A percentile compares a stretch with the other conserved stretches of the same genome.
Evolutionary conservation across 2,888 invertebrate species (phyloP).

Genomic region (Lysandra coridon): DNA sequence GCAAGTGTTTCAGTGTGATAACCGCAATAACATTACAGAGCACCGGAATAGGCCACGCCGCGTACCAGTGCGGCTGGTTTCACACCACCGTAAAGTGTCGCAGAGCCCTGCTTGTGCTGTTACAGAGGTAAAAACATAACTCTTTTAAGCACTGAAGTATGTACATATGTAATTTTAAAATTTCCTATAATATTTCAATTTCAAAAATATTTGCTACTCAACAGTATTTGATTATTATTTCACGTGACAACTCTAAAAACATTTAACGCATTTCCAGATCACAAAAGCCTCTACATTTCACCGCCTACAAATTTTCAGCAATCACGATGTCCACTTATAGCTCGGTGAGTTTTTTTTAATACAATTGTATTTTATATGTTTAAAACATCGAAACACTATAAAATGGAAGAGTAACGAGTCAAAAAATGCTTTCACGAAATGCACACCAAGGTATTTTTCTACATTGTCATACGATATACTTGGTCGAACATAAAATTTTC

Average conservation of each 20-base stretch:
- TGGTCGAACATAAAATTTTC: too few relatives aligned
- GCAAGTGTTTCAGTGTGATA: not conserved
- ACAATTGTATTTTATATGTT: not conserved
- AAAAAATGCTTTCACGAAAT: not conserved
- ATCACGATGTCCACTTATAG: conserved; percentile 65
- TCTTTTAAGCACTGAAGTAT: not conserved
- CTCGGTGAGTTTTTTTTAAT: conserved; percentile 52
- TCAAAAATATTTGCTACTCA: not conserved
- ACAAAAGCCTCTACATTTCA: conserved; percentile 66
- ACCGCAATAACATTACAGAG: conserved; percentile 49
- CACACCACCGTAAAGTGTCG: conserved; percentile 54
- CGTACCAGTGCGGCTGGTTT: conserved; percentile 65
- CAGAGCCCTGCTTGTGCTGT: conserved; percentile 54
- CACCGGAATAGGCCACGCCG: conserved; percentile 60
- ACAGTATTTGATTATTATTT: too few relatives aligned
- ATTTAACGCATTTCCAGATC: conserved; percentile 51
- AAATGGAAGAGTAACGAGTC: too few relatives aligned
- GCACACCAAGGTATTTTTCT: too few relatives aligned
- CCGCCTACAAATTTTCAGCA: conserved; percentile 62
- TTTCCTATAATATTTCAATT: not conserved
- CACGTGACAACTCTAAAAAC: not conserved
- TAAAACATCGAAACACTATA: too few relatives aligned
- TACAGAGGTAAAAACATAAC: conserved; percentile 54
- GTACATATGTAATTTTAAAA: too few relatives aligned
- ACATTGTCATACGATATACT: too few relatives aligned